Percentiles rank a stretch among this genome's conserved stretches.
Evolutionary conservation across 2,888 invertebrate species (phyloP).

Genomic region (Eupithecia exiguata): DNA sequence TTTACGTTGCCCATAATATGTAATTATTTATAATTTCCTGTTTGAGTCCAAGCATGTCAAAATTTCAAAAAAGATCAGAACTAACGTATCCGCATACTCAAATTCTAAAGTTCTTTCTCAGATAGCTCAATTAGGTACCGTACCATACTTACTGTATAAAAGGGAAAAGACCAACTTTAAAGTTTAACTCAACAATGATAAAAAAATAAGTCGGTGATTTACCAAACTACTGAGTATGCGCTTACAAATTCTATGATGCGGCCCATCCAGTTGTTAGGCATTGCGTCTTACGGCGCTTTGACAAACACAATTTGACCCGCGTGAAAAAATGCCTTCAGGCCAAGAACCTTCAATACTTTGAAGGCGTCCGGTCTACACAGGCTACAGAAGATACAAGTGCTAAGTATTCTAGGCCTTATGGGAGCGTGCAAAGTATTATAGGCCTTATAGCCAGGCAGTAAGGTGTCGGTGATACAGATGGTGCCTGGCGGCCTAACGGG

Average conservation of each 20-base stretch:
- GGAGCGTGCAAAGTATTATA: slow-evolving; percentile 11
- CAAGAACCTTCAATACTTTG: slow-evolving; percentile 63
- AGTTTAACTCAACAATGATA: slow-evolving; percentile 30
- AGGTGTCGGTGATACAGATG: slow-evolving; percentile 71
- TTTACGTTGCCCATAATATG: slow-evolving; percentile 57
- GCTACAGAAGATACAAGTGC: slow-evolving; percentile 51
- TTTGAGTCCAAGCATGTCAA: slow-evolving; percentile 72
- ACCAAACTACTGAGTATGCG: slow-evolving; percentile 7
- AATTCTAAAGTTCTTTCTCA: neutral
- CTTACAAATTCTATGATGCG: slow-evolving; percentile 18
- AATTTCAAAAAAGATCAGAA: neutral
- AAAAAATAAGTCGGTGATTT: neutral
- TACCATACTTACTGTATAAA: neutral
- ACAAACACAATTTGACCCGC: slow-evolving; percentile 32
- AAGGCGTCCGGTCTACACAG: slow-evolving; percentile 58
- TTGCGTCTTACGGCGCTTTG: slow-evolving; percentile 33
- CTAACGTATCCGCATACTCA: slow-evolving; percentile 11
- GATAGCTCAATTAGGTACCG: neutral
- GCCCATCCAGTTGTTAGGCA: slow-evolving; percentile 26
- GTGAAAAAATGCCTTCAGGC: slow-evolving; percentile 61
- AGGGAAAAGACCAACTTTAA: neutral
- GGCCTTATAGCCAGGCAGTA: slow-evolving; percentile 43
- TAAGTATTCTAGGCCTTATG: slow-evolving; percentile 6
- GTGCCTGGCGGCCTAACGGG: slow-evolving; percentile 62
- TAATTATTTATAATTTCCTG: slow-evolving; percentile 71